Evolutionary conservation across 2,797 vertebrate genomes (phyloP), one percentile per base, ranked within the genome.

Genomic region (Neomorphus geoffroyi): DNA sequence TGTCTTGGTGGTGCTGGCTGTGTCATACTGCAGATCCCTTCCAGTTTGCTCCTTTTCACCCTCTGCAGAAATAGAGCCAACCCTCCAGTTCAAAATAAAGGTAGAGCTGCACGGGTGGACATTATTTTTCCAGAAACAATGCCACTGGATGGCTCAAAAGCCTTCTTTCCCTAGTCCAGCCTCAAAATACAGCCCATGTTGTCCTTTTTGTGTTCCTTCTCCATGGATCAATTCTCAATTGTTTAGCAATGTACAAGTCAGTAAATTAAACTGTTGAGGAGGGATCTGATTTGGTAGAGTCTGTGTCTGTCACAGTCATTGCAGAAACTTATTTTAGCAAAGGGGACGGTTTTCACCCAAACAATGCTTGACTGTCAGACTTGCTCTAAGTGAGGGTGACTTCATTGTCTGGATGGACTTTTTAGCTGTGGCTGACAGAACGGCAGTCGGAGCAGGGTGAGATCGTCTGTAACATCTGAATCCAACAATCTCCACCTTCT

Each of bases 261-360:
- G 95, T 96, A 87, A 91, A 96, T 97, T 77, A 96, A 96, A 78
- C 51, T 24, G 7, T 37, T 18, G 60, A 92, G 61, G 71, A 86
- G 39, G 27, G 32, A 61, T 67, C 16, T 85, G 93, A 79, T 91
- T 79, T 84, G 91, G 80, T 74, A 18, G 48, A 74, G 84, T n/a
- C 80, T 72, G 65, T 83, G 79, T 95, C 82, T 81, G 54, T 51
- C 88, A 56, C 80, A 57, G 75, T 72, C 50, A 3, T 13, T 64
- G 90, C 80, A 92, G 82, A 79, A 91, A 46, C 53, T 95, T 82
- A 3, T 90, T 88, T 91, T 26, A 72, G 54, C 72, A 7, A 84
- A 88, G 77, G 60, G 46, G 53, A 50, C 27, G 70, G n/a, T 66
- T 90, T 66, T 87, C 85, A 86, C 54, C 80, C 82, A 87, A 75